Conservation (phyloP, 2,797 vertebrate genomes). For the Lophura swinhoii region DNA sequence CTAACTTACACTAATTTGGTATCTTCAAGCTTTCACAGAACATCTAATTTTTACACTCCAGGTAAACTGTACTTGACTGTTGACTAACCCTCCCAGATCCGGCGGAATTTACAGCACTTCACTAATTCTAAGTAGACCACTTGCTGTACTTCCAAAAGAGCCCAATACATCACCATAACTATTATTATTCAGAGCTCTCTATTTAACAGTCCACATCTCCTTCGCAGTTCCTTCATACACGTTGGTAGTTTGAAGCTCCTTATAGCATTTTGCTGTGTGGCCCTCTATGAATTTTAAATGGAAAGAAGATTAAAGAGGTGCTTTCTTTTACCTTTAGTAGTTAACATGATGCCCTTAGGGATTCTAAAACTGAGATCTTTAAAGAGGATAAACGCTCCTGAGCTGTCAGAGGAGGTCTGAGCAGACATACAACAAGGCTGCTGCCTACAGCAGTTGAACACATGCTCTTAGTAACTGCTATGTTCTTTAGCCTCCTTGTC, state of each 20-base stretch:
- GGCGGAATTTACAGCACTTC: neutral
- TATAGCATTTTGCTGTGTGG: neutral
- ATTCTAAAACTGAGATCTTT: neutral
- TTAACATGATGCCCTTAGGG: neutral
- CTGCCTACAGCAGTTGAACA: neutral
- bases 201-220: neutral
- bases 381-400: neutral
- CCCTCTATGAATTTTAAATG: neutral
- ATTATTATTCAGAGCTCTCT: neutral
- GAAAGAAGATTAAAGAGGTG: neutral
- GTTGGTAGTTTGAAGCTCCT: neutral
- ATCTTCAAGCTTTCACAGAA: neutral
- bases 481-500: neutral
- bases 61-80: neutral
- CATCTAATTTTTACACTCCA: neutral
- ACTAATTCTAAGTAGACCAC: neutral
- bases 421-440: neutral
- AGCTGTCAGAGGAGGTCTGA: neutral
- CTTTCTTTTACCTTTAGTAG: neutral
- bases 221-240: neutral
- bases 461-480: neutral
- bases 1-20: neutral
- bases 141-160: neutral
- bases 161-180: neutral
- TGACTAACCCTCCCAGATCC: neutral